phyloP scores from a whole-genome alignment of 2,888 invertebrate genomes.

The Drosophila lutescens region DNA sequence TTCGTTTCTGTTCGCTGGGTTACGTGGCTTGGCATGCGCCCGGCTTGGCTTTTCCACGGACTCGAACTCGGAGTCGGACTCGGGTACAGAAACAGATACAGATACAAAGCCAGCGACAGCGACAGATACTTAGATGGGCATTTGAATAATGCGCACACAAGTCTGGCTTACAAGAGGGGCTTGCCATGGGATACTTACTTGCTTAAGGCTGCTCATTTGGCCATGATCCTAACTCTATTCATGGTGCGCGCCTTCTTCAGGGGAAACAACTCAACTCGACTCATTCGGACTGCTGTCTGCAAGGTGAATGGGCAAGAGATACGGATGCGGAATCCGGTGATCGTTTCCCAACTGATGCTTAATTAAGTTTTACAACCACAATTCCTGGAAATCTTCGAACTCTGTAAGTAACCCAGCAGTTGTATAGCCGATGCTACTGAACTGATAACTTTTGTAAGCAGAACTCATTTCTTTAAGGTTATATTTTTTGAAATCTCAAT shows the following conservation, averaged over 20 bases:
- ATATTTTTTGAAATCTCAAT: neutral
- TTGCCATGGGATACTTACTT: slow-evolving; percentile 44
- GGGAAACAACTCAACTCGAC: slow-evolving; percentile 29
- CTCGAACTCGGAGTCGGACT: slow-evolving; percentile 1
- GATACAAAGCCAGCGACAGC: slow-evolving; percentile 18
- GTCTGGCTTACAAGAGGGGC: slow-evolving; percentile 43
- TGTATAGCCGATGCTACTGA: slow-evolving; percentile 22
- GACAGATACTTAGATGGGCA: slow-evolving; percentile 69
- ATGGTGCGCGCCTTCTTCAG: slow-evolving; percentile 46
- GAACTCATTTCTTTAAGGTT: neutral
- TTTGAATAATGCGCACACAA: slow-evolving; percentile 71
- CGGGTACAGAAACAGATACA: slow-evolving; percentile 28
- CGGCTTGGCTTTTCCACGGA: slow-evolving; percentile 42
- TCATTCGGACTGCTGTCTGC: slow-evolving; percentile 29
- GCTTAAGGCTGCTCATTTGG: slow-evolving; percentile 44
- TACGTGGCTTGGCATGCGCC: slow-evolving; percentile 46
- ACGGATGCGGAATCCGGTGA: slow-evolving; percentile 22
- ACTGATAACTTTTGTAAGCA: neutral
- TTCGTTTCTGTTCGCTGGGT: slow-evolving; percentile 35
- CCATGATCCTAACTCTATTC: slow-evolving; percentile 45
- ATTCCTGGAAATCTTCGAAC: slow-evolving; percentile 13
- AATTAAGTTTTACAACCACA: slow-evolving; percentile 30
- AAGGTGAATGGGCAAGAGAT: slow-evolving; percentile 33
- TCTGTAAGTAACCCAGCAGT: slow-evolving; percentile 1
- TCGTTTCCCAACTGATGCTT: slow-evolving; percentile 22